Evolutionary conservation across 1,140 invertebrate genomes (phyloP), one percentile per base, ranked within the genome.

Genomic region (Gryllus bimaculatus): DNA sequence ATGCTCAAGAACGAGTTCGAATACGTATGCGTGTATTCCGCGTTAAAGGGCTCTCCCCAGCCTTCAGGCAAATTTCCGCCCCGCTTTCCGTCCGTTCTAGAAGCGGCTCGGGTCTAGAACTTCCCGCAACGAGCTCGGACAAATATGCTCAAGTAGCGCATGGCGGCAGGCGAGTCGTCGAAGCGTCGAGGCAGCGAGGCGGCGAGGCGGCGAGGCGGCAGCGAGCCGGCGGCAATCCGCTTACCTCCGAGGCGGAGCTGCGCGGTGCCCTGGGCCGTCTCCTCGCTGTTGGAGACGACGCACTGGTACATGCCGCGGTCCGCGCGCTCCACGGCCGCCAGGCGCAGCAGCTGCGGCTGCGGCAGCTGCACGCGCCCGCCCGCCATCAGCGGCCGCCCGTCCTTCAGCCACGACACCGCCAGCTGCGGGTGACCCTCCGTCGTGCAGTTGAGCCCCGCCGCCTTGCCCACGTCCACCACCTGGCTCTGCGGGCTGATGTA

Each of bases 281-380:
- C 86, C 20, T 83, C 79, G 13, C 86, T 84, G 79, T 87, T 86
- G 13, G 79, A 76, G 2, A 87, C 86, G 48, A 89, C 84, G 81
- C 87, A 88, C 80, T 87, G 86, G 81, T 89, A 89, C 86, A 89
- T 89, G 12, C 88, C 88, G 83, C 86, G 80, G 80, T 85, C 84
- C 79, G 84, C 81, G 84, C 85, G 81, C 84, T 86, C 81, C 81
- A 87, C 86, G 83, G 85, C 75, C 39, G 85, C 81, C 10, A 82
- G 82, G 48, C 81, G 81, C 8, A 87, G 77, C 39, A 79, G 76
- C 39, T 75, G 54, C 13, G 47, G 26, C 13, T 79, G 47, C 8
- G 75, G 77, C 8, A 48, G 15, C 49, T 54, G 83, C 12, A 82
- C 80, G 81, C 84, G 83, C n/a, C 83, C 84, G 20, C 82, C 80